Evolutionary conservation across 2,113 vertebrate species (phyloP).

Genomic region (Zingel zingel): DNA sequence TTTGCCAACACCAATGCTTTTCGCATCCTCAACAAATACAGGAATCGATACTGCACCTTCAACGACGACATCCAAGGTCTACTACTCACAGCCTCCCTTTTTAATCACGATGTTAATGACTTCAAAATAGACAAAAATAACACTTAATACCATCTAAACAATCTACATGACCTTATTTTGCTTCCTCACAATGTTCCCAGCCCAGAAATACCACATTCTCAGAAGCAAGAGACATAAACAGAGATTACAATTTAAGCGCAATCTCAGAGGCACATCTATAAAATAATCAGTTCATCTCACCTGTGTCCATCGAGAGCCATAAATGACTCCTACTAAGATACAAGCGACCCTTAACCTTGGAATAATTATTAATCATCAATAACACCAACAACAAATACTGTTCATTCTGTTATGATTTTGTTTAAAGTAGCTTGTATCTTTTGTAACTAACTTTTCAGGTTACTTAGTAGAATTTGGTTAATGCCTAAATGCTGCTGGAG

Average conservation of each 20-base stretch:
- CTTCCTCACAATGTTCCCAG: no score
- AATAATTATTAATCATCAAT: neutral
- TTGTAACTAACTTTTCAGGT: neutral
- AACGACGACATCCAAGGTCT: slow-evolving; percentile 98
- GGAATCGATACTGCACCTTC: slow-evolving; percentile 93
- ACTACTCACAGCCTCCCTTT: neutral
- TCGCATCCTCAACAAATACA: slow-evolving; percentile 96
- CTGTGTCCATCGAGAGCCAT: neutral
- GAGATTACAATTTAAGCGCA: neutral
- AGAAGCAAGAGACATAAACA: neutral
- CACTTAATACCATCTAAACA: neutral
- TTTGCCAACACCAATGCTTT: slow-evolving; percentile 97
- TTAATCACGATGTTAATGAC: neutral
- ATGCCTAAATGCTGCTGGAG: neutral
- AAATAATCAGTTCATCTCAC: neutral
- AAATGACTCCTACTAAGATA: neutral
- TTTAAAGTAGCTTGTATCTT: neutral
- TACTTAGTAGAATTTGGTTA: no score
- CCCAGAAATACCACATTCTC: neutral
- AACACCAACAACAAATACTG: neutral
- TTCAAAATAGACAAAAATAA: neutral
- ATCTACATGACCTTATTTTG: neutral
- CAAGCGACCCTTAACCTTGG: neutral
- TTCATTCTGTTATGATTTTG: neutral
- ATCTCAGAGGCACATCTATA: neutral